phyloP scores from a whole-genome alignment of 1,140 invertebrate genomes.

The Neodiprion lecontei region DNA sequence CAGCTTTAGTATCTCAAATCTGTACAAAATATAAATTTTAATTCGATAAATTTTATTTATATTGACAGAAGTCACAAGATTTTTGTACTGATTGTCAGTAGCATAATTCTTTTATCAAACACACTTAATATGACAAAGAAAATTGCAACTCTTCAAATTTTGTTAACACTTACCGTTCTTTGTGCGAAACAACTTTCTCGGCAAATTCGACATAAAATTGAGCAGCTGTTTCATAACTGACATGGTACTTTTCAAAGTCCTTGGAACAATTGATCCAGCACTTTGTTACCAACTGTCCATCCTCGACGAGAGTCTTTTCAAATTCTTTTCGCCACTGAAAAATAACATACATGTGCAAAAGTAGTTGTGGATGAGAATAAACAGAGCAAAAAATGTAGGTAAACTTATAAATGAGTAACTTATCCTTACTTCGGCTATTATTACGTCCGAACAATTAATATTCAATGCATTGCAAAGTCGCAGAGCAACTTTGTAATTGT shows the following conservation, averaged over 20 bases:
- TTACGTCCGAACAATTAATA: constrained; percentile 39
- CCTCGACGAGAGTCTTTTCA: constrained; percentile 37
- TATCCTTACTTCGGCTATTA: constrained; percentile 44
- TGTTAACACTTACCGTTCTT: constrained; percentile 40
- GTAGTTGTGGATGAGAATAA: constrained; percentile 46
- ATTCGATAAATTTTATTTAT: not conserved
- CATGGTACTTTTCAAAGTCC: constrained; percentile 64
- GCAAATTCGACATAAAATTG: constrained; percentile 65
- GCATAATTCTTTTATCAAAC: not conserved
- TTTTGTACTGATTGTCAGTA: constrained; percentile 16
- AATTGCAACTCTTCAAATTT: not conserved
- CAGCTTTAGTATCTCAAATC: constrained; percentile 50
- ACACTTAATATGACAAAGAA: too few relatives aligned
- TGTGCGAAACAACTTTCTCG: constrained; percentile 54
- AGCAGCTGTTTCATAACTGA: constrained; percentile 61
- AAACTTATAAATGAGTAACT: constrained; percentile 64
- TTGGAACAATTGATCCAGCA: constrained; percentile 67
- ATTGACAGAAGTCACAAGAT: not conserved
- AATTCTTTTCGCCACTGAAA: constrained; percentile 48
- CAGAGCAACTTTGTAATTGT: constrained; percentile 65
- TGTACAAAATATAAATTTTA: constrained; percentile 12
- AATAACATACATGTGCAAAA: constrained; percentile 44
- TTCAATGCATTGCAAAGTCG: constrained; percentile 63
- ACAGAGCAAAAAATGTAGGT: constrained; percentile 48
- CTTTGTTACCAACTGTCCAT: constrained; percentile 52